Percentiles rank a stretch among this genome's conserved stretches.
Conservation (phyloP, 2,113 vertebrate genomes). For the Phaetusa simplex region DNA sequence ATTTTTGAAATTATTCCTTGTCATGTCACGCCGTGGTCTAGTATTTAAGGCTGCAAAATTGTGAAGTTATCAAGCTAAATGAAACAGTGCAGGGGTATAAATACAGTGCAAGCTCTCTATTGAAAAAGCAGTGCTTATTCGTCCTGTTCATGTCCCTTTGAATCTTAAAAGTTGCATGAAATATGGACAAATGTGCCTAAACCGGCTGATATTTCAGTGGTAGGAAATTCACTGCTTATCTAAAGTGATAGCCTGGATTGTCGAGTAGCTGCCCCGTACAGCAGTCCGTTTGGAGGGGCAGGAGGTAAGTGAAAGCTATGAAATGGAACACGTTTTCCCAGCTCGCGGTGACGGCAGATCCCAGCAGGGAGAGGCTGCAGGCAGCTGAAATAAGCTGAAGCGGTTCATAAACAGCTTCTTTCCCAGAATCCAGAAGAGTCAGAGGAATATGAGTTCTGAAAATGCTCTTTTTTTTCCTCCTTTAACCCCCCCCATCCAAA, state of each 20-base stretch:
- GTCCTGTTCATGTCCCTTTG: not conserved
- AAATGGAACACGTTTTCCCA: not conserved
- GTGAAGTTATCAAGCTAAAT: not conserved
- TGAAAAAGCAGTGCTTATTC: not conserved
- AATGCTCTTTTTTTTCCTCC: fast-evolving
- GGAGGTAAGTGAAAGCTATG: not conserved
- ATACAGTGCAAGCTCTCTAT: not conserved
- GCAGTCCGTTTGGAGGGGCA: not conserved
- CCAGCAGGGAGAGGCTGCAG: not conserved
- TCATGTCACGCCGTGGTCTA: not conserved
- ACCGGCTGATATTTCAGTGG: not conserved
- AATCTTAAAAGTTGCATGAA: not conserved
- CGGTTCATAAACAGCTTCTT: not conserved
- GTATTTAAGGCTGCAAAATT: not conserved
- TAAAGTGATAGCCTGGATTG: not conserved
- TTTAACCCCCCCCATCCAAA: not conserved
- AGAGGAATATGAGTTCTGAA: not conserved
- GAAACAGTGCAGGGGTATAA: not conserved
- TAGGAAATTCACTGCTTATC: not conserved
- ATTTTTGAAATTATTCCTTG: not conserved
- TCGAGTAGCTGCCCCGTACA: not conserved
- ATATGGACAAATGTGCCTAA: not conserved
- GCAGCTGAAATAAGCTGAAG: not conserved
- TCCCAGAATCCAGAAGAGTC: not conserved
- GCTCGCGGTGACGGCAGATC: not conserved